Percentiles rank a stretch among this genome's conserved stretches.
phyloP scores from a whole-genome alignment of 2,888 invertebrate species.

The Drosophila falleni region DNA sequence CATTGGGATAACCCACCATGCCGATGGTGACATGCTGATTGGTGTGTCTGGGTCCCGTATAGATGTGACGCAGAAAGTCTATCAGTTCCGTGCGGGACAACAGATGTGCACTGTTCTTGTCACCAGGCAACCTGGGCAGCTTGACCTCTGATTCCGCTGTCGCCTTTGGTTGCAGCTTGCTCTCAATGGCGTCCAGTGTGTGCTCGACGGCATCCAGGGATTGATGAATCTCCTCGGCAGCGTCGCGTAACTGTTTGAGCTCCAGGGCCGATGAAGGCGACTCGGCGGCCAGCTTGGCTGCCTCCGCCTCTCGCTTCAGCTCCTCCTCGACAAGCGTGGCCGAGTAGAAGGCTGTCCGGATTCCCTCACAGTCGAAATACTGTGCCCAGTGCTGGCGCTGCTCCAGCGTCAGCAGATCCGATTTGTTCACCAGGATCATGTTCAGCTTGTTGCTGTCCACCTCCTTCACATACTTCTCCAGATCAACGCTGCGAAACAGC shows the following conservation, averaged over 20 bases:
- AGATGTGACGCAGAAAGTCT: slow-evolving; percentile 89
- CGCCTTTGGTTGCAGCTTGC: slow-evolving; percentile 84
- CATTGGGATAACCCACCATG: slow-evolving; percentile 99
- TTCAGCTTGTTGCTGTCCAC: slow-evolving; percentile 90
- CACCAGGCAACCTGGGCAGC: slow-evolving; percentile 34
- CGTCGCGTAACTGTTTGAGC: slow-evolving; percentile 86
- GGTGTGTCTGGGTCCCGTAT: slow-evolving; percentile 86
- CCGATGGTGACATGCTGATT: slow-evolving; percentile 92
- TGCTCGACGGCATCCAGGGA: slow-evolving; percentile 87
- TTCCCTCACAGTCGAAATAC: slow-evolving; percentile 91
- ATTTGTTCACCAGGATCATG: slow-evolving; percentile 96
- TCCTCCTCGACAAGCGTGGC: slow-evolving; percentile 89
- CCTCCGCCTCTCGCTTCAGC: slow-evolving; percentile 74
- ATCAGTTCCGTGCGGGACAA: slow-evolving; percentile 90
- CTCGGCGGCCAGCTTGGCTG: slow-evolving; percentile 39
- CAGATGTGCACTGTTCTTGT: slow-evolving; percentile 80
- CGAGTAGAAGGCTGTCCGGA: slow-evolving; percentile 95
- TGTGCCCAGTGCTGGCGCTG: slow-evolving; percentile 94
- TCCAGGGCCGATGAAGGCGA: slow-evolving; percentile 48
- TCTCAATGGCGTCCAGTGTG: slow-evolving; percentile 87
- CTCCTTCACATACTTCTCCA: slow-evolving; percentile 94
- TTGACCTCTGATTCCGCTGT: neutral
- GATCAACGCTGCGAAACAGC: slow-evolving; percentile 95
- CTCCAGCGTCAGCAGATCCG: slow-evolving; percentile 93
- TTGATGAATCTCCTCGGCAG: slow-evolving; percentile 86